Conservation (phyloP, 2,888 invertebrate species). For the Atrina japonica region DNA sequence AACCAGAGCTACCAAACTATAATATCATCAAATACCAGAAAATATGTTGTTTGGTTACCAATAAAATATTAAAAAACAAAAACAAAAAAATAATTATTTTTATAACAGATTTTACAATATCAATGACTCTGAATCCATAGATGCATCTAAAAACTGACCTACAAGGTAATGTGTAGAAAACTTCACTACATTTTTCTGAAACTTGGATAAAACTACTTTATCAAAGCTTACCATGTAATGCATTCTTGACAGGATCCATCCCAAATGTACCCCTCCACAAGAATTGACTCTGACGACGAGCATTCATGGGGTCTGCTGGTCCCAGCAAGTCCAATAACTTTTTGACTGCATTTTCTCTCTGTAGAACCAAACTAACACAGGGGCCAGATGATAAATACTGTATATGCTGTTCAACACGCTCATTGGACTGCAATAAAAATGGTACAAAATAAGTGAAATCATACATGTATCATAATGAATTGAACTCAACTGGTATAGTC, state of each 20-base stretch:
- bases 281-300: conserved; percentile 68
- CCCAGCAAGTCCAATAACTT: conserved; percentile 73
- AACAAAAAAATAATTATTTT: too few relatives aligned
- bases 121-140: neutral
- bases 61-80: too few relatives aligned
- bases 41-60: too few relatives aligned
- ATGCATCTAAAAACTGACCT: too few relatives aligned
- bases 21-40: too few relatives aligned
- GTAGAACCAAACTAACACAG: conserved; percentile 66
- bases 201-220: neutral
- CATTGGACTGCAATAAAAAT: conserved; percentile 42
- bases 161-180: too few relatives aligned
- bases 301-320: conserved; percentile 72
- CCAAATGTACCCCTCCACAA: conserved; percentile 77
- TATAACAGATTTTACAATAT: too few relatives aligned
- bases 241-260: conserved; percentile 70
- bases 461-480: too few relatives aligned
- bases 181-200: too few relatives aligned
- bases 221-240: conserved; percentile 70
- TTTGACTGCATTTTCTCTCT: conserved; percentile 76
- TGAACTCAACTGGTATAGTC: too few relatives aligned
- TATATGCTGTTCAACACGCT: conserved; percentile 52
- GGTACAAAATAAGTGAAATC: too few relatives aligned
- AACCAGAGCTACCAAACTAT: too few relatives aligned
- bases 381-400: conserved; percentile 69